Evolutionary conservation across 92 coral and sea anemone genomes (phyloP).

Genomic region (Galaxea fascicularis): DNA sequence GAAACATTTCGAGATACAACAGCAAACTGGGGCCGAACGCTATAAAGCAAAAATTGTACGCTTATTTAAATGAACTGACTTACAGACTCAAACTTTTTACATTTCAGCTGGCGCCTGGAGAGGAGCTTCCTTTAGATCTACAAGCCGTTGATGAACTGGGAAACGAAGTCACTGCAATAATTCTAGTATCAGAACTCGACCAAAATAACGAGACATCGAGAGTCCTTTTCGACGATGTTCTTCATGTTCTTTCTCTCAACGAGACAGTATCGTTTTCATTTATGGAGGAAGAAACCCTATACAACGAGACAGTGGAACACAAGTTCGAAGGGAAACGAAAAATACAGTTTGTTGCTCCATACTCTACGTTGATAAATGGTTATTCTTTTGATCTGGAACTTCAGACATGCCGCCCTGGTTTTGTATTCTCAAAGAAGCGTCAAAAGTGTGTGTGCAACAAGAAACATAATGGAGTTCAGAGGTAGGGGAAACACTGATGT

Average conservation of each 20-base stretch:
- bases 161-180: slow-evolving; percentile 70
- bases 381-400: slow-evolving; percentile 61
- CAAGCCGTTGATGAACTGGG: slow-evolving; percentile 84
- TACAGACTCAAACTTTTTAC: not conserved
- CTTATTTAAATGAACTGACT: no score
- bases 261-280: slow-evolving; percentile 58
- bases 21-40: no score
- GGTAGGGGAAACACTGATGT: slow-evolving; percentile 27
- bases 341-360: slow-evolving; percentile 64
- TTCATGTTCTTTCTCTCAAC: slow-evolving; percentile 70
- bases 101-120: slow-evolving; percentile 86
- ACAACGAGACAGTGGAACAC: slow-evolving; percentile 4
- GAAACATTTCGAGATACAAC: no score
- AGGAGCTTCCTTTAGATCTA: slow-evolving; percentile 62
- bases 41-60: no score
- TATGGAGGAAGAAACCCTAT: not conserved
- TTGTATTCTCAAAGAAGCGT: slow-evolving; percentile 18
- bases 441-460: slow-evolving; percentile 27
- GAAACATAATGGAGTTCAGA: slow-evolving; percentile 34
- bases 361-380: slow-evolving; percentile 58
- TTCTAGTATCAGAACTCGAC: slow-evolving; percentile 44
- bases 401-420: slow-evolving; percentile 82
- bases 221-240: slow-evolving; percentile 29
- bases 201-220: not conserved
- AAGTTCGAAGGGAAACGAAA: slow-evolving; percentile 10